Evolutionary conservation across 2,797 vertebrate species (phyloP), one percentile per base, ranked within the genome.

Genomic region (Pseudomugil gertrudae): DNA sequence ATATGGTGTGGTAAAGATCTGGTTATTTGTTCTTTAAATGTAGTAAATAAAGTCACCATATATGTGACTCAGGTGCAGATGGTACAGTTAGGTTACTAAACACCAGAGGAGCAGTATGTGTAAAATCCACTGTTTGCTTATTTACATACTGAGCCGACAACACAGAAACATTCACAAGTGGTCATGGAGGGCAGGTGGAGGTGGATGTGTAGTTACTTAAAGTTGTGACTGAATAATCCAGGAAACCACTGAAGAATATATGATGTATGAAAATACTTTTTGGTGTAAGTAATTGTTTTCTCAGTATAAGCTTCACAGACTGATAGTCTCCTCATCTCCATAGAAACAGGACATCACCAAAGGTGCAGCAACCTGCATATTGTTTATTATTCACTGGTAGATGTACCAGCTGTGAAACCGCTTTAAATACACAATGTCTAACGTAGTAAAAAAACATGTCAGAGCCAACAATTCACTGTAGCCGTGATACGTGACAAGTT

Each of bases 401-500:
- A 43, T n/a, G 38, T n/a, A n/a, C 38, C 38, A 43, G 38, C 17
- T 43, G 38, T 43, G 17, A 43, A 43, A 43, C 38, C 2, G 5
- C 38, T 43, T 6, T 7, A 8, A 43, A 2, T 15, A 38, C 36
- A 17, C 5, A 15, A 1, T 35, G 33, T 10, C 4, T 38, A 43
- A 43, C 38, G 19, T 43, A n/a, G 38, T 43, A 40, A 43, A 19
- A 43, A 43, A 43, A 43, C 38, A 17, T 43, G 17, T 8, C 17
- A 19, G 17, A n/a, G 17, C 6, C 17, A 17, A 19, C 2, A n/a
- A n/a, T 43, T 7, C 13, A 13, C 23, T 8, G 8, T 63, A 87
- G 78, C 45, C 69, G 63, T 48, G 66, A 67, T 63, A 76, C 79
- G 43, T 55, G 47, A 75, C 17, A 43, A 53, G 66, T 66, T 69